phyloP scores from a whole-genome alignment of 2,888 invertebrate species.

The Aspidapion aeneum region DNA sequence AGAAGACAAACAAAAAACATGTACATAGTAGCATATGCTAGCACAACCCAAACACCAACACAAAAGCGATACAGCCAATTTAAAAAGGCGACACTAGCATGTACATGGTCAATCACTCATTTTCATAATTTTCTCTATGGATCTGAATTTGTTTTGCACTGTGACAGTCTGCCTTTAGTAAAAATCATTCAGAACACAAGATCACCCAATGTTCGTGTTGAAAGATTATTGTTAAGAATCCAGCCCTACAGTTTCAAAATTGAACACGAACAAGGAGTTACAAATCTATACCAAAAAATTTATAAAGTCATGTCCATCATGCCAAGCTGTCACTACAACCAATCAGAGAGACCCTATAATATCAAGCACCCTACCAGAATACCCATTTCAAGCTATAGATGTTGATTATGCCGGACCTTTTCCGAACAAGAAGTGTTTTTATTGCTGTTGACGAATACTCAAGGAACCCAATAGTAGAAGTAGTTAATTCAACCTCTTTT shows the following conservation, averaged over 20 bases:
- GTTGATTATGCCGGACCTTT: conserved; percentile 21
- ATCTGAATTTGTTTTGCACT: conserved; percentile 13
- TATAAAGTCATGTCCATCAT: background rate
- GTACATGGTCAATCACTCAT: conserved; percentile 20
- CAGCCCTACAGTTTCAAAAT: conserved; percentile 16
- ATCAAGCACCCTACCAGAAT: conserved; percentile 13
- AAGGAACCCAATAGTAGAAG: conserved; percentile 15
- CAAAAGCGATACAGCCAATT: conserved; percentile 21
- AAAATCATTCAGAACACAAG: conserved; percentile 14
- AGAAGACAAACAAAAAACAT: conserved; percentile 7
- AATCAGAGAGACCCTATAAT: background rate
- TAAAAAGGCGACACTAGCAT: conserved; percentile 21
- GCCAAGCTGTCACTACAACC: background rate
- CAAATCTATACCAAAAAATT: conserved; percentile 5
- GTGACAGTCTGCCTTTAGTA: conserved; percentile 12
- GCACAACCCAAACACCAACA: conserved; percentile 10
- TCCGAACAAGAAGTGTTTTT: conserved; percentile 15
- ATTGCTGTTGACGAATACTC: conserved; percentile 18
- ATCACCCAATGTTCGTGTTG: conserved; percentile 18
- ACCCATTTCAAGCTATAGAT: conserved; percentile 15
- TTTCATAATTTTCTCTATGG: conserved; percentile 22
- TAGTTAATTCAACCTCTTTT: conserved; percentile 17
- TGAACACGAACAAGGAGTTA: conserved; percentile 16
- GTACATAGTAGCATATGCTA: conserved; percentile 18
- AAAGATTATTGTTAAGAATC: conserved; percentile 16